These are phyloP conservation scores for Columba guinea DNA, from an alignment of 2,797 vertebrate species.

Conservation along the genomic window DNA sequence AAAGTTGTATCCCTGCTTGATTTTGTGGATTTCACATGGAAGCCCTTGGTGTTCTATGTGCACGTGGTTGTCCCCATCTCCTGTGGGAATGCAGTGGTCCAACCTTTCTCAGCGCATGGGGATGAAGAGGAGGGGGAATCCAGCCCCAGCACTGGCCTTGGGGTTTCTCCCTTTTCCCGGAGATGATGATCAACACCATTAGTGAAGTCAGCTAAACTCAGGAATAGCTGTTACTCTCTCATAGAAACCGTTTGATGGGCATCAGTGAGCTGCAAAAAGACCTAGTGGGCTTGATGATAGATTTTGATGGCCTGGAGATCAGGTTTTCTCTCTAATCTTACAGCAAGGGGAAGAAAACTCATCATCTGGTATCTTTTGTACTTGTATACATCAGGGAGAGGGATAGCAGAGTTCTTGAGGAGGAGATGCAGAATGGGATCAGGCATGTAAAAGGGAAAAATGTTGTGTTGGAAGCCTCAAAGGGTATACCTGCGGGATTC, in stretches of 20 bases:
- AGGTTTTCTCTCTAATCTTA: background rate
- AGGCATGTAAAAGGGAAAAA: background rate
- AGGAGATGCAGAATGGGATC: background rate
- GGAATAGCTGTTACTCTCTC: conserved; percentile 18
- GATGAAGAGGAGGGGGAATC: background rate
- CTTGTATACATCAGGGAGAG: background rate
- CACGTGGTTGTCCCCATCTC: fast-evolving
- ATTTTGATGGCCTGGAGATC: background rate
- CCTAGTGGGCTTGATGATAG: background rate
- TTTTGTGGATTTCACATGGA: background rate
- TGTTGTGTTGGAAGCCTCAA: background rate
- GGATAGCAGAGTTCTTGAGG: background rate
- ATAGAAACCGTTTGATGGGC: conserved; percentile 19
- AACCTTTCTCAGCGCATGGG: background rate
- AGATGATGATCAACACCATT: background rate
- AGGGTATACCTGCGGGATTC: background rate
- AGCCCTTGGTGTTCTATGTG: fast-evolving
- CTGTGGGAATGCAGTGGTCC: background rate
- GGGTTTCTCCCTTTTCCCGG: background rate
- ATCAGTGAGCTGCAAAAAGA: background rate
- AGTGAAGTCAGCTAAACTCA: background rate
- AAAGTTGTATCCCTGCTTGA: background rate
- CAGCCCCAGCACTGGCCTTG: background rate
- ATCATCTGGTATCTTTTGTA: background rate
- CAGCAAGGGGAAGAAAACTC: background rate